Base-by-base conservation (phyloP, 2,797 vertebrate species). In the Falco concolor region DNA sequence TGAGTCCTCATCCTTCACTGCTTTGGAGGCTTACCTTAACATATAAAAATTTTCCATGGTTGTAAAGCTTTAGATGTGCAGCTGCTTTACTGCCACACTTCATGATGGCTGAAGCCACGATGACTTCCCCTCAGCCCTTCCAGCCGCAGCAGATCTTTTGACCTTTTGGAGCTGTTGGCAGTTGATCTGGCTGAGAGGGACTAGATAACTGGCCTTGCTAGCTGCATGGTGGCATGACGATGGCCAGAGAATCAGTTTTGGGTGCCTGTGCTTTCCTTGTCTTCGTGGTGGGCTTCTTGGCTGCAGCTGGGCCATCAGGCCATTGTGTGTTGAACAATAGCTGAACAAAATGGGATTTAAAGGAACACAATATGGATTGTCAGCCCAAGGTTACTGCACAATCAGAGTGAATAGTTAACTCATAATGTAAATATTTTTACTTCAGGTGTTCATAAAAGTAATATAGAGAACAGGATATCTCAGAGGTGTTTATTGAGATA, bases 361-460 rank as follows among this genome's bases (percentile, higher is more conserved):
- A 72, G 90, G 65, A 73, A 13, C 50, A 91, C 91, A 93, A 68
- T 96, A 84, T 56, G 36, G 90, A 95, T 95, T 96, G 93, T 95
- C 87, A 90, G 59, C 72, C 81, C 93, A 95, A 95, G 96, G 94
- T 95, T 91, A 84, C 77, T 57, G 49, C 72, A 96, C 83, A 95
- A 84, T 95, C 87, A 47, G 53, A 85, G 67, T 84, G 88, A 82
- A 84, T 53, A 64, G 72, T 79, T 91, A 90, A 95, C 67, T 91
- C 59, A 60, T 50, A 93, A 80, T 94, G 86, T 90, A 96, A 96
- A 96, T 96, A 94, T 94, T 96, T 97, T 96, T 91, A 60, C 88
- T 54, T 95, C 70, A 95, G 85, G 70, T 95, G 80, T 95, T 97
- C 94, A 75, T 94, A 89, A 80, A 94, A 91, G 81, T 89, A 80